These are phyloP conservation scores for Matsumyia berberina DNA, from an alignment of 2,888 invertebrate species.

Conservation along the genomic window DNA sequence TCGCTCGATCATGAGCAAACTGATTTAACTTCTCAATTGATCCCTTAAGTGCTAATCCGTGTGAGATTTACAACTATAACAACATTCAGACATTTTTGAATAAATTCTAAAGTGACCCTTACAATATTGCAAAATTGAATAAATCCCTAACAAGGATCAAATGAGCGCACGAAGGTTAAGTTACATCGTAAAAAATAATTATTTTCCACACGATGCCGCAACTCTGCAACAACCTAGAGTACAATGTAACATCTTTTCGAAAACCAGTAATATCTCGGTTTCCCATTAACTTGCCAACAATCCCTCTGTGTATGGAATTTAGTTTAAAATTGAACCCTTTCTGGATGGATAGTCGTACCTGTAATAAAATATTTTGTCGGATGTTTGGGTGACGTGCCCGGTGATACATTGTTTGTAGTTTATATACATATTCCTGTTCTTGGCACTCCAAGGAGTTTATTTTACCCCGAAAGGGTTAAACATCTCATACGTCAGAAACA, in stretches of 20 bases:
- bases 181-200: no score
- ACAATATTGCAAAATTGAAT: no score
- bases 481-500: slow-evolving; percentile 48
- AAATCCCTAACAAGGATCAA: no score
- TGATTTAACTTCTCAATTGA: no score
- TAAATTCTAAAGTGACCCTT: no score
- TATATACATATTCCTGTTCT: slow-evolving; percentile 9
- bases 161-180: no score
- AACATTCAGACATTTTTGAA: no score
- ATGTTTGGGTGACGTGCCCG: slow-evolving; percentile 22
- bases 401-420: slow-evolving; percentile 46
- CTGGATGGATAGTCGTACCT: slow-evolving; percentile 4
- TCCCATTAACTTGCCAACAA: slow-evolving; percentile 32
- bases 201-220: background rate
- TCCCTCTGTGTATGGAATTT: slow-evolving; percentile 2
- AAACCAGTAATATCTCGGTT: slow-evolving; percentile 26
- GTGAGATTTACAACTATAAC: no score
- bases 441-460: slow-evolving; percentile 6
- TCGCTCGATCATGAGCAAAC: no score
- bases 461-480: slow-evolving; percentile 31
- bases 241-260: background rate
- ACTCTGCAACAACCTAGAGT: slow-evolving; percentile 24
- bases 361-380: slow-evolving; percentile 43
- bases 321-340: slow-evolving; percentile 3
- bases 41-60: no score